Evolutionary conservation across 2,797 vertebrate species (phyloP).

Genomic region (Dromococcyx pavoninus): DNA sequence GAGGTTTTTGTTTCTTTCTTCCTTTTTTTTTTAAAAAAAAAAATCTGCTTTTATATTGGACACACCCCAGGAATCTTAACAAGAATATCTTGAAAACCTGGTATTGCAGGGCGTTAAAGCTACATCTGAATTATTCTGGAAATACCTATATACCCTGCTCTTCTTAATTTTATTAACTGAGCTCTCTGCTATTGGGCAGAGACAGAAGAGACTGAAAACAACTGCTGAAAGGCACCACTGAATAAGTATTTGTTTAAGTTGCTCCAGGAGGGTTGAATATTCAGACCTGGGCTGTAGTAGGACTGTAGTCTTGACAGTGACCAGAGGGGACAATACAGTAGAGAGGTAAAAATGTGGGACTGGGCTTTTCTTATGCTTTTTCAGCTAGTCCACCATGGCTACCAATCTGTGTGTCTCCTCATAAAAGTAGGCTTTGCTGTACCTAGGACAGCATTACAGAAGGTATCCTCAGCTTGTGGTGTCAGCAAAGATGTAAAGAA

Average conservation of each 20-base stretch:
- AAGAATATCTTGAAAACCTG: not conserved
- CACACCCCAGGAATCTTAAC: not conserved
- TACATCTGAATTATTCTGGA: not conserved
- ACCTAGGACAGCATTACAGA: not conserved
- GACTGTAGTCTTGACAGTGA: not conserved
- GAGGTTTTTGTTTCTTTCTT: not conserved
- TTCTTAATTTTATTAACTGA: not conserved
- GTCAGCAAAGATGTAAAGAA: not conserved
- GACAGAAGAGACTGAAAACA: not conserved
- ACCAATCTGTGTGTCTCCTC: accelerated
- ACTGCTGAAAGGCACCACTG: not conserved
- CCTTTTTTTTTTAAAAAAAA: not conserved
- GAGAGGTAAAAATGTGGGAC: not conserved
- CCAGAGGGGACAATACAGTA: not conserved
- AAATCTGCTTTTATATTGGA: not conserved
- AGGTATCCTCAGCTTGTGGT: not conserved
- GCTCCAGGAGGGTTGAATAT: not conserved
- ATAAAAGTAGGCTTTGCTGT: not conserved
- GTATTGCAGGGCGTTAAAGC: not conserved
- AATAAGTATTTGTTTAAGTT: not conserved
- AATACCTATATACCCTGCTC: not conserved
- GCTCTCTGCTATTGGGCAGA: not conserved
- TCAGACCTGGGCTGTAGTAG: not conserved
- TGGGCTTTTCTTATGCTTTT: not conserved
- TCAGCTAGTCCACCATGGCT: accelerated